Evolutionary conservation across 2,797 vertebrate species (phyloP), one percentile per base, ranked within the genome.

Genomic region (Ctenosaura bakeri): DNA sequence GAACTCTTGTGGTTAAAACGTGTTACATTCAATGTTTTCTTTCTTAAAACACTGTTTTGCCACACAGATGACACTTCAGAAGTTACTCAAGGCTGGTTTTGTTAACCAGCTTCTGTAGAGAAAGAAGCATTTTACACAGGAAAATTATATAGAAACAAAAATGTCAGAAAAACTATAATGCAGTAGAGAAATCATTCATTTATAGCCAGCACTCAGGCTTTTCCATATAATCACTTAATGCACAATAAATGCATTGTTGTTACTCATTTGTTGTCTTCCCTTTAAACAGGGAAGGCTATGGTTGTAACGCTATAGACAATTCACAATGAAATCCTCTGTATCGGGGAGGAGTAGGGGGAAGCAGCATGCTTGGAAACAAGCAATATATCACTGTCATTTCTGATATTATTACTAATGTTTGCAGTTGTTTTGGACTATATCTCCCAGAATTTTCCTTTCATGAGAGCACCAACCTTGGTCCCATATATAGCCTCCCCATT

Each of bases 141-240:
- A 73, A 32, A 85, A 78, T 79, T 71, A 59, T 59, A n/a, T 38
- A 29, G 35, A 84, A 91, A 90, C 79, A 22, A 88, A 85, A 85
- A 46, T 74, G 52, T 62, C 56, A 66, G 35, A 54, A 88, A 16
- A n/a, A n/a, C 0, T 0, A 6, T 1, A 38, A 69, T 0, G 29
- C 6, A 82, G 64, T 4, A n/a, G 79, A 91, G 13, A 38, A 10
- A 0, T 0, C 20, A 5, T n/a, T 52, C 18, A 54, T 32, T 54
- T 14, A 0, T 81, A 32, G 20, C 86, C 26, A 3, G 22, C 54
- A 32, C n/a, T 16, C n/a, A 16, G 85, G 10, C 52, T 76, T 76
- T 74, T 64, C 50, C 69, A 54, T 46, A 52, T 13, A 69, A 52
- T 38, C n/a, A 69, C 66, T 46, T 50, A 26, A 14, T 88, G 42